Percentiles rank a stretch among this genome's conserved stretches.
Conservation (phyloP, 2,797 vertebrate species). For the Pipistrellus nathusii region DNA sequence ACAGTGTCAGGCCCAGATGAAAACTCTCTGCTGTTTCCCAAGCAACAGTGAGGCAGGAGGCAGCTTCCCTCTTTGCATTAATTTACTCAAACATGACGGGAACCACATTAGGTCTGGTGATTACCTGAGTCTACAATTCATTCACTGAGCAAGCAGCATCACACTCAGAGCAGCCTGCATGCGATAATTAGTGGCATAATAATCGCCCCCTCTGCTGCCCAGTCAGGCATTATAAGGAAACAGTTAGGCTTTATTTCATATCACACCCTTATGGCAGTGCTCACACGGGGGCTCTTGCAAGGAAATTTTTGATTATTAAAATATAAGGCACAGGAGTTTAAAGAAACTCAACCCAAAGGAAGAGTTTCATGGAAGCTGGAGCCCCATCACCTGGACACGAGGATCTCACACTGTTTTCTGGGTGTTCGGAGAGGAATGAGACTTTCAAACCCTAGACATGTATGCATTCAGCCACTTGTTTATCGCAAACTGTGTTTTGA, state of each 20-base stretch:
- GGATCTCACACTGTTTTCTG: background rate
- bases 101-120: constrained; percentile 76
- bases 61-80: constrained; percentile 55
- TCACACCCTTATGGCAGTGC: background rate
- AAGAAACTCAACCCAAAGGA: constrained; percentile 51
- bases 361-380: background rate
- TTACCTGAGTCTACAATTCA: constrained; percentile 82
- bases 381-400: background rate
- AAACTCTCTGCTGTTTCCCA: background rate
- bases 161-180: constrained; percentile 57
- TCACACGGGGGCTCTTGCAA: constrained; percentile 17
- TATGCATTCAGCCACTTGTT: background rate
- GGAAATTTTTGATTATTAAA: constrained; percentile 80
- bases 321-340: constrained; percentile 74
- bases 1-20: background rate
- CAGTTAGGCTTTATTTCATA: constrained; percentile 55
- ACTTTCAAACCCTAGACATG: background rate
- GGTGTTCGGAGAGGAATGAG: background rate
- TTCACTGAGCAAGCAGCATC: constrained; percentile 80
- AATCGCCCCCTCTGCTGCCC: constrained; percentile 50
- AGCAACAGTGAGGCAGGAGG: constrained; percentile 29
- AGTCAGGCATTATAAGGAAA: constrained; percentile 61
- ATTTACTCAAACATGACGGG: constrained; percentile 66
- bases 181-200: constrained; percentile 71
- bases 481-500: background rate